Percentiles rank a stretch among this genome's conserved stretches.
These are phyloP conservation scores for Drosophila gaucha DNA, from an alignment of 2,888 invertebrate species.

Conservation along the genomic window DNA sequence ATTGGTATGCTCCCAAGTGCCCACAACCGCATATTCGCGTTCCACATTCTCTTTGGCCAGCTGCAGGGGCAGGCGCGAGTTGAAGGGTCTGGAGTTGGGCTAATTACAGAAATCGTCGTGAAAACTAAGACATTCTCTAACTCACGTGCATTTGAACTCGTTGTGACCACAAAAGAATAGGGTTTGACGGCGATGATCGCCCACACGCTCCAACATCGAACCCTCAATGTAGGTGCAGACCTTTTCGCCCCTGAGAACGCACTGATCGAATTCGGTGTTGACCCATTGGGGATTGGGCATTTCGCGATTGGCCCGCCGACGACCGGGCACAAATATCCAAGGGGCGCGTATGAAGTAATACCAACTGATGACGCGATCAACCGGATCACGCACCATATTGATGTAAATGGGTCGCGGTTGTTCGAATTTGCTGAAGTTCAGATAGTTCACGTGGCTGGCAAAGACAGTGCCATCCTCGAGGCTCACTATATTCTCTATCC, in stretches of 20 bases:
- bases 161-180: conserved; percentile 96
- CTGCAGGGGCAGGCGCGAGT: conserved; percentile 91
- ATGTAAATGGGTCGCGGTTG: conserved; percentile 94
- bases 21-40: conserved; percentile 93
- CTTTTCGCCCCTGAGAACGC: conserved; percentile 91
- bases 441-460: conserved; percentile 81
- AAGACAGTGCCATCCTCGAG: conserved; percentile 76
- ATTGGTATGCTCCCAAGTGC: conserved; percentile 94
- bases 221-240: conserved; percentile 93
- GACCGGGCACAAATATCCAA: conserved; percentile 94
- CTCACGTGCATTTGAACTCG: conserved; percentile 91
- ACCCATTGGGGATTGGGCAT: conserved; percentile 94
- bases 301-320: conserved; percentile 86
- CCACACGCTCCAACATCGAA: conserved; percentile 92
- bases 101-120: background rate
- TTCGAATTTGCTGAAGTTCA: conserved; percentile 86
- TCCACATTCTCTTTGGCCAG: conserved; percentile 93
- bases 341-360: conserved; percentile 95
- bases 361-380: conserved; percentile 96
- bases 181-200: conserved; percentile 93
- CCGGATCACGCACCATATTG: conserved; percentile 95
- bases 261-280: conserved; percentile 94
- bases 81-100: conserved; percentile 89
- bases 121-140: conserved; percentile 15
- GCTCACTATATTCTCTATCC: conserved; percentile 74